Conservation (phyloP, 1,140 invertebrate genomes). For the Eriosoma lanigerum region DNA sequence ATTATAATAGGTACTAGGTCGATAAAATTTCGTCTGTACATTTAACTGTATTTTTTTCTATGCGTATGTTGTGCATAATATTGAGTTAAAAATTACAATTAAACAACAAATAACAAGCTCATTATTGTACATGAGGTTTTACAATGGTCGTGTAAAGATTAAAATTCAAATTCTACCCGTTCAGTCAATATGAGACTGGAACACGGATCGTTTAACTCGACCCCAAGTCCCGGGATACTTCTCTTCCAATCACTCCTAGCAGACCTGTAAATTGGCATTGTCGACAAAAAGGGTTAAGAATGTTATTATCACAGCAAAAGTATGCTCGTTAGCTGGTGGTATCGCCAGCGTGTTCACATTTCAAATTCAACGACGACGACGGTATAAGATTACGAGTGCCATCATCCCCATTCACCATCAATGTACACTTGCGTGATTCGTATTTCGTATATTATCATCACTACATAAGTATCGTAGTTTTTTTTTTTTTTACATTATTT, state of each 20-base stretch:
- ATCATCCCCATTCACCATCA: background rate
- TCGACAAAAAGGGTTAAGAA: conserved; percentile 28
- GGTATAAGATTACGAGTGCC: background rate
- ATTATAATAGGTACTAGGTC: too few relatives aligned
- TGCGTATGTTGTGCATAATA: background rate
- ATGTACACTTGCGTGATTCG: background rate
- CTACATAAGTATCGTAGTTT: background rate
- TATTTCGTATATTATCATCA: too few relatives aligned
- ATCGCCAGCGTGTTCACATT: background rate
- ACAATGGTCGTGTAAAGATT: background rate
- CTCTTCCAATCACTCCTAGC: background rate
- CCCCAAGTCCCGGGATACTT: background rate
- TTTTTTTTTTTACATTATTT: too few relatives aligned
- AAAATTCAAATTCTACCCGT: conserved; percentile 26
- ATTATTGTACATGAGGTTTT: background rate
- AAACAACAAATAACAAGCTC: background rate
- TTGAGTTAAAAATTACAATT: background rate
- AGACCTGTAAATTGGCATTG: conserved; percentile 10
- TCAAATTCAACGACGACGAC: background rate
- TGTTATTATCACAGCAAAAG: conserved; percentile 1
- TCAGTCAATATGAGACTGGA: conserved; percentile 2
- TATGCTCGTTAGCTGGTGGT: conserved; percentile 19
- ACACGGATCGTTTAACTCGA: conserved; percentile 37
- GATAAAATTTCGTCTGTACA: too few relatives aligned
- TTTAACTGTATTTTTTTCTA: background rate